These are phyloP conservation scores for Astreopora myriophthalma DNA, from an alignment of 64 coral and sea anemone genomes.

Conservation along the genomic window DNA sequence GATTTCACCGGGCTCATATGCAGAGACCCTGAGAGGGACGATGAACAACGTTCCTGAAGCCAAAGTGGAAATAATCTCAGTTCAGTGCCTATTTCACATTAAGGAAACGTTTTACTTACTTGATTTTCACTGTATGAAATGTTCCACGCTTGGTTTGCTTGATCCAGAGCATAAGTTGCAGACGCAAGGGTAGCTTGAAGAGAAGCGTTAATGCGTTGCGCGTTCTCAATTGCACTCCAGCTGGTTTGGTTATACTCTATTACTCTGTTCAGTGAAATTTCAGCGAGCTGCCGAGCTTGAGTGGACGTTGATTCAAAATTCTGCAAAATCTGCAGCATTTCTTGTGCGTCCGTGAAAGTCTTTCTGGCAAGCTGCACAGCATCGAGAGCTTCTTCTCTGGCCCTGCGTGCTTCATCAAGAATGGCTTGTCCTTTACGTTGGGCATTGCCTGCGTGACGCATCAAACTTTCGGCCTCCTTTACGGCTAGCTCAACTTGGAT, in stretches of 20 bases:
- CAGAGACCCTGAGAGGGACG: too few species aligned
- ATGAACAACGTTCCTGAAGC: too few species aligned
- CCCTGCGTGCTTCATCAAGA: constrained; percentile 52
- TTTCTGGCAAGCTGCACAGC: constrained; percentile 62
- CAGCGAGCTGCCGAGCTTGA: constrained; percentile 65
- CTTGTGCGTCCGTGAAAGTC: constrained; percentile 64
- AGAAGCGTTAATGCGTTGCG: constrained; percentile 56
- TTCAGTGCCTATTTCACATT: not conserved
- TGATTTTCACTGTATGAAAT: constrained; percentile 66
- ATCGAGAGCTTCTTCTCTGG: constrained; percentile 33
- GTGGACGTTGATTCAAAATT: constrained; percentile 64
- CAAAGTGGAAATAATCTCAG: too few species aligned
- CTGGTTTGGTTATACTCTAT: constrained; percentile 76
- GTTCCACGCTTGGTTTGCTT: constrained; percentile 48
- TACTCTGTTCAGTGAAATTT: constrained; percentile 35
- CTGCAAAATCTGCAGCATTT: constrained; percentile 79
- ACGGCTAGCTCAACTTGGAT: constrained; percentile 6
- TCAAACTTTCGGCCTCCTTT: not conserved
- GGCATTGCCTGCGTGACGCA: not conserved
- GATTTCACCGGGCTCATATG: too few species aligned
- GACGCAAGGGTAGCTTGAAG: constrained; percentile 60
- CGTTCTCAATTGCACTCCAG: constrained; percentile 54
- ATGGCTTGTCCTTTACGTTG: constrained; percentile 5
- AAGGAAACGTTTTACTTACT: constrained; percentile 37
- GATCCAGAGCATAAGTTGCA: constrained; percentile 33